A percentile compares a stretch with the other conserved stretches of the same genome.
These are phyloP conservation scores for Dolichomitus sp. DNA, from an alignment of 2,888 invertebrate genomes.

Conservation along the genomic window DNA sequence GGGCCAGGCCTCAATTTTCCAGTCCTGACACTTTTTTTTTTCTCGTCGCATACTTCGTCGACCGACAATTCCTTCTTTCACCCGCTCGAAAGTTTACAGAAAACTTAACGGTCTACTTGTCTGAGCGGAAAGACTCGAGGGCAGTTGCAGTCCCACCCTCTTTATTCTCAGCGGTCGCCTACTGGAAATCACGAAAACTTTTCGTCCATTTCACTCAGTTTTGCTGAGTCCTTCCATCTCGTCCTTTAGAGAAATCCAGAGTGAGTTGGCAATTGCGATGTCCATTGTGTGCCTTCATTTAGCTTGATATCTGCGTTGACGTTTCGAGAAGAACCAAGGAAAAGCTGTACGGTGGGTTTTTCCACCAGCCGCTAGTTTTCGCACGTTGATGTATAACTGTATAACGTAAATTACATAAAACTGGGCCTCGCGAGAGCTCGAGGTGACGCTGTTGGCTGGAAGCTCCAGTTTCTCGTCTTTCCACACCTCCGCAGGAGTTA, in stretches of 20 bases:
- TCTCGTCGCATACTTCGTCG: conserved; percentile 21
- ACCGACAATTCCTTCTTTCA: conserved; percentile 54
- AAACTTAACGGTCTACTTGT: conserved; percentile 58
- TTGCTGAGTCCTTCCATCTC: conserved; percentile 1
- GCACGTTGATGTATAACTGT: background rate
- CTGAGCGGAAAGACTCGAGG: conserved; percentile 46
- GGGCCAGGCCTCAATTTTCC: no score
- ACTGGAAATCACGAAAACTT: conserved; percentile 41
- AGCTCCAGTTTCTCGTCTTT: conserved; percentile 45
- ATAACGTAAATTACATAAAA: conserved; percentile 60
- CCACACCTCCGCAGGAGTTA: conserved; percentile 60
- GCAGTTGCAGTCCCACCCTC: background rate
- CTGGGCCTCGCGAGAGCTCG: conserved; percentile 39
- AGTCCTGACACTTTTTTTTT: background rate
- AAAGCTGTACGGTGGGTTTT: conserved; percentile 17
- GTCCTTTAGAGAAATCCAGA: conserved; percentile 2
- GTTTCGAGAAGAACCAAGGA: conserved; percentile 12
- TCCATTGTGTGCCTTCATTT: conserved; percentile 42
- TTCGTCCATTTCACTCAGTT: conserved; percentile 33
- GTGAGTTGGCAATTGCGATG: conserved; percentile 53
- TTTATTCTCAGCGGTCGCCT: conserved; percentile 31
- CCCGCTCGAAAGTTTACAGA: conserved; percentile 50
- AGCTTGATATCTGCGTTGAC: conserved; percentile 30
- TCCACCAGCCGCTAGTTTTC: background rate
- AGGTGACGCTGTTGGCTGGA: conserved; percentile 48